Base-by-base conservation (phyloP, 2,888 invertebrate species). In the Gymnosoma rotundatum region DNA sequence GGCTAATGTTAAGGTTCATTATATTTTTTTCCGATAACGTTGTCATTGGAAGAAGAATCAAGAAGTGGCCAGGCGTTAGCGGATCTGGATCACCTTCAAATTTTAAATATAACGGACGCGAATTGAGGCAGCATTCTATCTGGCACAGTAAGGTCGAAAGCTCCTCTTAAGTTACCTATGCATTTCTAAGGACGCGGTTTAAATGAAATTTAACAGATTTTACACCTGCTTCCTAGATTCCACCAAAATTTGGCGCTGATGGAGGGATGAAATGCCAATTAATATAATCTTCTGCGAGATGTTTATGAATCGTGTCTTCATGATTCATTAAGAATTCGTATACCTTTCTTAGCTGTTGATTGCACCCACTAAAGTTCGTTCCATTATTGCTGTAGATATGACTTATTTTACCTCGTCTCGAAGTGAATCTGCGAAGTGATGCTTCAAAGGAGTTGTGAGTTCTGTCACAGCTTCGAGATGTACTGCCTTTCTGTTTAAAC, bases 281-380 rank as follows among this genome's bases (percentile, higher is more conserved):
- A 1, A 81, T 84, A 32, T 74, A 58, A 12, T 81, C 21, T 10
- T 25, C n/a, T 10, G 6, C 7, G 56, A 79, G 38, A 58, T 67
- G 69, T 0, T 36, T 66, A 3, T 45, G 60, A n/a, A 83, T 74
- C 12, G 8, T 38, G 38, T 1, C n/a, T 8, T 1, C n/a, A 50
- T 50, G 18, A 50, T 45, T 56, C 7, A 2, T 16, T 3, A 86
- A 42, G 4, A 84, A 56, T 0, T 83, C 60, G 8, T 73, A 36
- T 32, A 75, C 32, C 1, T 86, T 84, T 20, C 66, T 66, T 1
- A 86, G 48, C 16, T 87, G 58, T 18, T 84, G 80, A n/a, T 81
- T 82, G 5, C 75, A 72, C 2, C 84, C 84, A n/a, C 86, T 79
- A 50, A 87, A 86, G 64, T 86, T 85, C 3, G 86, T 86, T 14